Evolutionary conservation across 2,797 vertebrate genomes (phyloP).

Genomic region (Sebastes hubbsi): DNA sequence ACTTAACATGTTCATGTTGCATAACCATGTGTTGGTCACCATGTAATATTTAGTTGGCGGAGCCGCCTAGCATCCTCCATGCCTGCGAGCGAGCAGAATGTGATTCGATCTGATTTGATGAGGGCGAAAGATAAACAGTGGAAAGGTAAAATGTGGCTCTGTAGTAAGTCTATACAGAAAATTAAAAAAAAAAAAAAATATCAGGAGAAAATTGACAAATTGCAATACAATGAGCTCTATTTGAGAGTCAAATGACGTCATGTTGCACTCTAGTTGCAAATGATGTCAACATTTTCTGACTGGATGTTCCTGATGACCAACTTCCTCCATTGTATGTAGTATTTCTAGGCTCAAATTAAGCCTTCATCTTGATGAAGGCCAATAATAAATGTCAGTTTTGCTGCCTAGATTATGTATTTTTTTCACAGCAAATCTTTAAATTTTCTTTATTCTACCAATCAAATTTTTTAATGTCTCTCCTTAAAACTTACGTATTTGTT

Average conservation of each 20-base stretch:
- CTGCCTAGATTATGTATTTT: neutral
- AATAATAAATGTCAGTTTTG: neutral
- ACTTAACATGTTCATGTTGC: constrained; percentile 50
- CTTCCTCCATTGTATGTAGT: neutral
- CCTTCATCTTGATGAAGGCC: neutral
- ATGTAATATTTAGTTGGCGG: constrained; percentile 53
- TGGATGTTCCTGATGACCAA: neutral
- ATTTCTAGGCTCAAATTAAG: too few species aligned
- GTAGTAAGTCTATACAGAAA: neutral
- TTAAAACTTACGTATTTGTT: neutral
- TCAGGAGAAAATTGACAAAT: neutral
- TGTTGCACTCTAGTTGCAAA: neutral
- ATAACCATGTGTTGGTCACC: constrained; percentile 47
- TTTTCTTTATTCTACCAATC: neutral
- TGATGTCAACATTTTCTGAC: neutral
- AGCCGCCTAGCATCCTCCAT: neutral
- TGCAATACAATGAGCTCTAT: neutral
- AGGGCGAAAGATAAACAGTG: neutral
- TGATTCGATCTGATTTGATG: neutral
- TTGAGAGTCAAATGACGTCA: neutral
- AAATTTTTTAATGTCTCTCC: neutral
- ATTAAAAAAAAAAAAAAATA: neutral
- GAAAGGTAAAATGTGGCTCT: neutral
- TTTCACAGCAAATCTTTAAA: neutral
- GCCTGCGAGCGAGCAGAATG: neutral